Conservation (phyloP, 2,797 vertebrate species). For the Ceyx erithaca region DNA sequence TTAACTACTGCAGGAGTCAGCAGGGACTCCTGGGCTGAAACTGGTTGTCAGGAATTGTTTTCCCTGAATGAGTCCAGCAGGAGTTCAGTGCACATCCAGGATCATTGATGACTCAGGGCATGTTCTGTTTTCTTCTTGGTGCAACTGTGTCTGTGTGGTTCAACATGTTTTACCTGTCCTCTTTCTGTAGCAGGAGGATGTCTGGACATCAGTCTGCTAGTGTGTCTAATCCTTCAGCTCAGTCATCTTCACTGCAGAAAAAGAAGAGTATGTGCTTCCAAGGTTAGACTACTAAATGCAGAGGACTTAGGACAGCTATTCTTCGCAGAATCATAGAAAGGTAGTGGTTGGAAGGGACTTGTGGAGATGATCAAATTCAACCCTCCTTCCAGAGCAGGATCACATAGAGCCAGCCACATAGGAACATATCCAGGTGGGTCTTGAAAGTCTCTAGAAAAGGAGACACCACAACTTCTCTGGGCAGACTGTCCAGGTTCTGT, state of each 20-base stretch:
- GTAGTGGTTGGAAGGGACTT: too few species aligned
- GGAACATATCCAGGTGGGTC: too few species aligned
- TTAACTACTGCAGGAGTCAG: neutral
- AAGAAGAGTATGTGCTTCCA: neutral
- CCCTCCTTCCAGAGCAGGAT: too few species aligned
- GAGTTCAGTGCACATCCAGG: neutral
- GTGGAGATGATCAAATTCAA: too few species aligned
- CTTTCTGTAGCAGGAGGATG: neutral
- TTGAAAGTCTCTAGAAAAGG: too few species aligned
- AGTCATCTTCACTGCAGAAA: neutral
- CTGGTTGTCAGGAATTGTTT: neutral
- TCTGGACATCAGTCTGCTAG: neutral
- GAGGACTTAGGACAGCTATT: neutral
- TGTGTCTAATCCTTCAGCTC: neutral
- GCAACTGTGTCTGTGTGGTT: neutral
- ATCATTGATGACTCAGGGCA: rapidly evolving
- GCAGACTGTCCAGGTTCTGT: too few species aligned
- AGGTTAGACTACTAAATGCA: neutral
- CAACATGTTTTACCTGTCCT: neutral
- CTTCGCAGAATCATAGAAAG: neutral
- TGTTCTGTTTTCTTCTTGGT: neutral
- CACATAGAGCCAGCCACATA: too few species aligned
- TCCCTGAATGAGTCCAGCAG: neutral
- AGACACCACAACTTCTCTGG: too few species aligned
- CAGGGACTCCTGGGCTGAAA: neutral